Percentiles rank a stretch among this genome's conserved stretches.
These are phyloP conservation scores for Pelagia noctiluca DNA, from an alignment of 30 jellyfish, hydroid and myxozoan genomes.

Conservation along the genomic window DNA sequence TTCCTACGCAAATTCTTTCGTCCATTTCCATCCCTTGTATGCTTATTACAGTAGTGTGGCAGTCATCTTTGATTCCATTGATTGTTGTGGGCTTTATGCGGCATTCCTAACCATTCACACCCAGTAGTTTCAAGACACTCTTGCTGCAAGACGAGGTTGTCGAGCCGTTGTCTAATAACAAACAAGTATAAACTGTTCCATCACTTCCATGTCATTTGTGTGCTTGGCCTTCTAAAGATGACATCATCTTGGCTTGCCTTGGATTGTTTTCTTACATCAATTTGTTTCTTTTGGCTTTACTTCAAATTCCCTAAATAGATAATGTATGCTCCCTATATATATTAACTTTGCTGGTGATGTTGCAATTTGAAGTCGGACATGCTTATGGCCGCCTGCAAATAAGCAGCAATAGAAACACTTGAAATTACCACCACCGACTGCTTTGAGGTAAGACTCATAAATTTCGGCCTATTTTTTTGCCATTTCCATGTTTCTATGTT, in stretches of 20 bases:
- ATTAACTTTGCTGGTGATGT: neutral
- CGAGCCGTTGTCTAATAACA: neutral
- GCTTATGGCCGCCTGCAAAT: neutral
- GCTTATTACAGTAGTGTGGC: constrained; percentile 1
- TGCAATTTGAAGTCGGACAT: neutral
- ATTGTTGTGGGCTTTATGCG: neutral
- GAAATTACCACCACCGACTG: constrained; percentile 5
- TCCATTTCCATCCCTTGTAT: neutral
- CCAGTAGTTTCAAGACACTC: neutral
- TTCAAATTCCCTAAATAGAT: neutral
- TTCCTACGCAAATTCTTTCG: constrained; percentile 1
- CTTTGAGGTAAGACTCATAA: no score
- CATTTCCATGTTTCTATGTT: no score
- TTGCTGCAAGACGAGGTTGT: constrained; percentile 1
- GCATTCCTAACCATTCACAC: constrained; percentile 3
- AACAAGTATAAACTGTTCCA: neutral
- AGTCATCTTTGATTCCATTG: neutral
- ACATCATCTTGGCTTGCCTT: neutral
- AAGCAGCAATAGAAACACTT: neutral
- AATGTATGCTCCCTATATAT: neutral
- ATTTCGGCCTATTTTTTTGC: no score
- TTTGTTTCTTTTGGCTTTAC: neutral
- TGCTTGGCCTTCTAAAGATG: neutral
- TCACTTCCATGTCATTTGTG: neutral
- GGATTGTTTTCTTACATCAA: neutral